Evolutionary conservation across 64 coral and sea anemone species (phyloP).

Genomic region (Orbicella faveolata): DNA sequence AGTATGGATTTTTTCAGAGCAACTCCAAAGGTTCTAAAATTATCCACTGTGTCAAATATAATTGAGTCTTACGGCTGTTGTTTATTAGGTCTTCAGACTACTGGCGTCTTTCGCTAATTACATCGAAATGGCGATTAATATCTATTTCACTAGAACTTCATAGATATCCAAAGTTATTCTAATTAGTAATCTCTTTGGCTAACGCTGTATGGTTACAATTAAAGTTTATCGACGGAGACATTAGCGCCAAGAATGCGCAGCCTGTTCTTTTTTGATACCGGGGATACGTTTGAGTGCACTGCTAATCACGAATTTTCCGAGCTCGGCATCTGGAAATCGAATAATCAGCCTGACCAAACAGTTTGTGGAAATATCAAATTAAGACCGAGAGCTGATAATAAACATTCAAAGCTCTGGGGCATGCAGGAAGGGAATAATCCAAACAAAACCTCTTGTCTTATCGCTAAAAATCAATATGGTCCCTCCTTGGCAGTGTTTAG

Average conservation of each 20-base stretch:
- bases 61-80: conserved; percentile 53
- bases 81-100: conserved; percentile 67
- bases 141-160: conserved; percentile 70
- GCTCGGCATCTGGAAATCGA: conserved; percentile 55
- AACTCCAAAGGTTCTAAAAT: conserved; percentile 17
- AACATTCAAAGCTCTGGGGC: conserved; percentile 20
- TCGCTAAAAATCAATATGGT: conserved; percentile 50
- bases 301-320: conserved; percentile 53
- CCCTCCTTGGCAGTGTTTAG: conserved; percentile 30
- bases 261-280: conserved; percentile 32
- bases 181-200: conserved; percentile 94
- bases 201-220: conserved; percentile 70
- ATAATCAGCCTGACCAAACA: conserved; percentile 45
- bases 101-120: conserved; percentile 77
- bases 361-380: conserved; percentile 58
- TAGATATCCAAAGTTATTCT: conserved; percentile 89
- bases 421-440: conserved; percentile 32
- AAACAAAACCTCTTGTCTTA: conserved; percentile 52
- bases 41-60: conserved; percentile 31
- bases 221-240: conserved; percentile 77
- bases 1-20: conserved; percentile 6
- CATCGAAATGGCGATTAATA: conserved; percentile 83
- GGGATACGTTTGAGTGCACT: conserved; percentile 28
- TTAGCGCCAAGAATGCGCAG: conserved; percentile 67
- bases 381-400: conserved; percentile 52